Percentiles rank a stretch among this genome's conserved stretches.
phyloP scores from a whole-genome alignment of 1,140 invertebrate genomes.

The Nilaparvata lugens region DNA sequence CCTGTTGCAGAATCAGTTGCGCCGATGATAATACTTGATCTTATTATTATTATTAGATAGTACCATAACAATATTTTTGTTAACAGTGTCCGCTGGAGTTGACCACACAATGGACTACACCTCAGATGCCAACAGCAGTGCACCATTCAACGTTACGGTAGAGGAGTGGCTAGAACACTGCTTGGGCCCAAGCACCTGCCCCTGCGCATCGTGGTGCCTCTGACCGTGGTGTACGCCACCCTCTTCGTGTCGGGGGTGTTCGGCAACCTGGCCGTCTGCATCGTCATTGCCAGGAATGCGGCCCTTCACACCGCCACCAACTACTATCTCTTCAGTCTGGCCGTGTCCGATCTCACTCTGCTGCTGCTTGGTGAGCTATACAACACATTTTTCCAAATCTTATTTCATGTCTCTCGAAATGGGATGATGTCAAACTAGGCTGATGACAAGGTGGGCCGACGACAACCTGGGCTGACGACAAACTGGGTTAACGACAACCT shows the following conservation, averaged over 20 bases:
- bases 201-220: constrained; percentile 41
- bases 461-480: too few species aligned
- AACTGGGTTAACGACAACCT: too few species aligned
- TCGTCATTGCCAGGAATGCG: constrained; percentile 76
- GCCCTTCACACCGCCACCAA: constrained; percentile 81
- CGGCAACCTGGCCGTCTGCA: constrained; percentile 81
- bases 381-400: too few species aligned
- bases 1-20: too few species aligned
- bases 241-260: constrained; percentile 79
- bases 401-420: too few species aligned
- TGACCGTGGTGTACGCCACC: constrained; percentile 62
- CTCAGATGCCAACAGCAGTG: neutral
- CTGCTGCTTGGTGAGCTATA: constrained; percentile 56
- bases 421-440: too few species aligned
- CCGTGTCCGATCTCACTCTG: constrained; percentile 63
- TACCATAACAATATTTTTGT: too few species aligned
- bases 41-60: too few species aligned
- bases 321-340: constrained; percentile 85
- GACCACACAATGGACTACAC: too few species aligned
- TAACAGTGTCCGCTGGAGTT: too few species aligned
- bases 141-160: constrained; percentile 14
- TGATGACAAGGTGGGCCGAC: too few species aligned
- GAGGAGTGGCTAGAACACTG: constrained; percentile 34
- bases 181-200: constrained; percentile 39
- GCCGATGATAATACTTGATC: too few species aligned